These are phyloP conservation scores for Pyrgilauda ruficollis DNA, from an alignment of 2,113 vertebrate genomes.

Conservation along the genomic window DNA sequence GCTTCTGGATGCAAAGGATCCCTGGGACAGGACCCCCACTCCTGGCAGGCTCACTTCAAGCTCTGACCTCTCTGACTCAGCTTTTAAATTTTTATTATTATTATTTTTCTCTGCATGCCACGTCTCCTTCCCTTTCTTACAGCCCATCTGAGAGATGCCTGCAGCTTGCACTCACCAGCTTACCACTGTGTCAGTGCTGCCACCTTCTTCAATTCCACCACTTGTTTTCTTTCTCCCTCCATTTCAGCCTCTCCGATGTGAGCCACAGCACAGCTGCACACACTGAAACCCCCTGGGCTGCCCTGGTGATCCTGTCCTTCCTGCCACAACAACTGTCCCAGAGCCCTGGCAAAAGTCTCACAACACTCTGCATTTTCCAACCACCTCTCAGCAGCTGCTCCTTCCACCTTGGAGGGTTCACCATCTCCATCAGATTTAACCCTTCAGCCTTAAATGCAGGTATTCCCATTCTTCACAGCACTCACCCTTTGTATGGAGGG, in stretches of 20 bases:
- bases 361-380: background rate
- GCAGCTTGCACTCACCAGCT: background rate
- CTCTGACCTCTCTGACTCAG: background rate
- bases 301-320: background rate
- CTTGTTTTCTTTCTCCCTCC: background rate
- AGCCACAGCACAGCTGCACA: background rate
- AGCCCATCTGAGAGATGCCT: background rate
- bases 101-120: background rate
- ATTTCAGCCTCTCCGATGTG: background rate
- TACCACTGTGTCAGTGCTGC: background rate
- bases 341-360: background rate
- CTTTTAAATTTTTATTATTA: background rate
- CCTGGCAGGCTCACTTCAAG: background rate
- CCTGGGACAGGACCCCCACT: background rate
- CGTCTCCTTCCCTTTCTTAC: slow-evolving; percentile 2
- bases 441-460: background rate
- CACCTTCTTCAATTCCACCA: background rate
- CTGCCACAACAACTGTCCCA: background rate
- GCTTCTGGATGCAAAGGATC: background rate
- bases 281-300: background rate
- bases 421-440: background rate
- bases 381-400: background rate
- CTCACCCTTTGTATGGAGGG: background rate
- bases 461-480: background rate
- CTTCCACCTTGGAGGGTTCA: background rate